A percentile compares a stretch with the other conserved stretches of the same genome.
phyloP scores from a whole-genome alignment of 2,797 vertebrate genomes.

The Kryptolebias ocellatus region DNA sequence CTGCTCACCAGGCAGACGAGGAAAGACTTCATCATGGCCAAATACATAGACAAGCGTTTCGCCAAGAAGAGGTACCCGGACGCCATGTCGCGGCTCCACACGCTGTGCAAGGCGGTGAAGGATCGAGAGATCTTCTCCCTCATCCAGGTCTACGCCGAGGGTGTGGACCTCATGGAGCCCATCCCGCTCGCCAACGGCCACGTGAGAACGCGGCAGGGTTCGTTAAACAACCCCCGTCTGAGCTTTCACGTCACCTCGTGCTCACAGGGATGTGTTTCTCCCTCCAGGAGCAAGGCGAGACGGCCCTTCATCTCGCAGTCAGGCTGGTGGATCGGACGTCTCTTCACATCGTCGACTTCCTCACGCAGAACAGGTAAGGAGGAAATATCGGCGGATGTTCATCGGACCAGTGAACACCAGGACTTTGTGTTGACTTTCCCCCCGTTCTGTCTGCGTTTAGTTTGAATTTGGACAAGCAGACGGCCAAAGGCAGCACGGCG shows the following conservation, averaged over 20 bases:
- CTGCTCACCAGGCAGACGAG: conserved; percentile 88
- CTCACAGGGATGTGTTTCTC: background rate
- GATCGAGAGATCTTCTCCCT: conserved; percentile 92
- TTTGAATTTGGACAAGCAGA: conserved; percentile 96
- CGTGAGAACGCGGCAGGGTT: conserved; percentile 78
- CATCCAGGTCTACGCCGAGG: conserved; percentile 93
- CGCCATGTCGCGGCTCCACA: conserved; percentile 84
- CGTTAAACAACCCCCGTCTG: too few relatives aligned
- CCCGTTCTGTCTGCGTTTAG: conserved; percentile 68
- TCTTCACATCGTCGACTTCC: conserved; percentile 96
- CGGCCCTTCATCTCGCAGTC: conserved; percentile 95
- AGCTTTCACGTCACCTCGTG: too few relatives aligned
- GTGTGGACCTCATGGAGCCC: conserved; percentile 95
- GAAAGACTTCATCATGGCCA: conserved; percentile 98
- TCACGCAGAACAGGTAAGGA: conserved; percentile 95
- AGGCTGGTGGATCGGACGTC: conserved; percentile 96
- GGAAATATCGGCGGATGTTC: too few relatives aligned
- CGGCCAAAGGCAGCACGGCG: conserved; percentile 94
- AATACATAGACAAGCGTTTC: conserved; percentile 95
- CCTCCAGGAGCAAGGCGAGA: conserved; percentile 93
- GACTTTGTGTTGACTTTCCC: conserved; percentile 4
- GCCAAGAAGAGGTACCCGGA: conserved; percentile 88
- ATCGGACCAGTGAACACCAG: too few relatives aligned
- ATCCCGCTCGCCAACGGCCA: conserved; percentile 96
- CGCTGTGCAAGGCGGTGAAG: conserved; percentile 94